Base-by-base conservation (phyloP, 2,113 vertebrate species). In the Rhinoptilus africanus region DNA sequence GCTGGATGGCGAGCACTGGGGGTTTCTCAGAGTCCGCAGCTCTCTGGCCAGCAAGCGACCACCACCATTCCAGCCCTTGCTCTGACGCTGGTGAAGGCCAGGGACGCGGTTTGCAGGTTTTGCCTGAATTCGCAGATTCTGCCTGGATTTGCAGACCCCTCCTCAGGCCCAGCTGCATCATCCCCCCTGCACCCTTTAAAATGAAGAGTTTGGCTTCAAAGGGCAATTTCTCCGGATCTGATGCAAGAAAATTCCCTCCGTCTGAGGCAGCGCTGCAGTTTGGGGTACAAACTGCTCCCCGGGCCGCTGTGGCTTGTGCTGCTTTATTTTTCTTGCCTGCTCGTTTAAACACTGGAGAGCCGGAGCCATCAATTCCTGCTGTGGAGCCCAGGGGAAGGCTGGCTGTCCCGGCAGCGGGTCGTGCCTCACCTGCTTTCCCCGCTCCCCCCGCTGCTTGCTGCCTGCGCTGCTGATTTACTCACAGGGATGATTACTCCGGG, bases 1-100 rank as follows among this genome's bases (percentile, higher is more conserved):
- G 2, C 5, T 4, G 45, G 41, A 60, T 7, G 8, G 8, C 0
- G n/a, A 50, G 24, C n/a, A 13, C 1, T 0, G 37, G 17, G 16
- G 17, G 30, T 28, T 62, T 23, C 51, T 11, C 13, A 4, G 16
- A 6, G 5, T 6, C 10, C 10, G 2, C 50, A 48, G n/a, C 43
- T 7, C 60, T 32, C 64, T 8, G 81, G 14, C 72, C 81, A 45
- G 35, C 57, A 27, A 28, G 37, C 3, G 4, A 19, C 41, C 3
- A 0, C 14, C 0, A 1, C 79, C 53, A 28, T 3, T 30, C 47
- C 69, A 53, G 57, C 47, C 69, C n/a, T 47, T 8, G 30, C n/a
- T 39, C 12, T 16, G 60, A 34, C 1, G 8, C 45, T 3, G 12
- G 27, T 34, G 64, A 57, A 64, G 34, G 28, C 1, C 3, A 19